Conservation (phyloP, 2,888 invertebrate genomes). For the Cantharis lateralis region DNA sequence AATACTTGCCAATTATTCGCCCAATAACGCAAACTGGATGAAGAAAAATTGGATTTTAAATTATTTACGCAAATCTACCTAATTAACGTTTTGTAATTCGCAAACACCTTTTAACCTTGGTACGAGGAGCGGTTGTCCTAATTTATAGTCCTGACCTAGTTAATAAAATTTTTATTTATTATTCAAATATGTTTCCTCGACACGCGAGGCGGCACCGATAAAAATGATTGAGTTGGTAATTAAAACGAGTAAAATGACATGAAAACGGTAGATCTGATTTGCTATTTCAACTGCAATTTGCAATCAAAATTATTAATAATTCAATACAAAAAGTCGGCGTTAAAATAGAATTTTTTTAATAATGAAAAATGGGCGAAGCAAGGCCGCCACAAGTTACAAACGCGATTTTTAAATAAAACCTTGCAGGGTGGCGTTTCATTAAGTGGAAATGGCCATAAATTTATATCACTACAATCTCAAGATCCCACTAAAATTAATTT, state of each 20-base stretch:
- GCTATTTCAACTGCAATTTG: not conserved
- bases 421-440: not conserved
- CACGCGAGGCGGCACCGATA: constrained; percentile 6
- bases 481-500: not conserved
- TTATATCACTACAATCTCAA: not conserved
- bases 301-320: not conserved
- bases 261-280: not conserved
- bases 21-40: not conserved
- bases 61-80: not conserved
- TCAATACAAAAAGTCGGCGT: not conserved
- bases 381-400: not conserved
- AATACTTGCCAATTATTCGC: too few species aligned
- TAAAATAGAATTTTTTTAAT: not conserved
- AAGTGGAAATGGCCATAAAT: not conserved
- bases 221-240: not conserved
- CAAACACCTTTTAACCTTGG: not conserved
- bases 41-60: not conserved
- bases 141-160: constrained; percentile 17
- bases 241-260: not conserved
- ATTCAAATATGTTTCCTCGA: not conserved
- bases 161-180: constrained; percentile 1
- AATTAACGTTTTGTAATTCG: not conserved
- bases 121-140: constrained; percentile 16
- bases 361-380: not conserved
- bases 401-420: not conserved